phyloP scores from a whole-genome alignment of 2,797 vertebrate species.

The Cichlasoma orientale region DNA sequence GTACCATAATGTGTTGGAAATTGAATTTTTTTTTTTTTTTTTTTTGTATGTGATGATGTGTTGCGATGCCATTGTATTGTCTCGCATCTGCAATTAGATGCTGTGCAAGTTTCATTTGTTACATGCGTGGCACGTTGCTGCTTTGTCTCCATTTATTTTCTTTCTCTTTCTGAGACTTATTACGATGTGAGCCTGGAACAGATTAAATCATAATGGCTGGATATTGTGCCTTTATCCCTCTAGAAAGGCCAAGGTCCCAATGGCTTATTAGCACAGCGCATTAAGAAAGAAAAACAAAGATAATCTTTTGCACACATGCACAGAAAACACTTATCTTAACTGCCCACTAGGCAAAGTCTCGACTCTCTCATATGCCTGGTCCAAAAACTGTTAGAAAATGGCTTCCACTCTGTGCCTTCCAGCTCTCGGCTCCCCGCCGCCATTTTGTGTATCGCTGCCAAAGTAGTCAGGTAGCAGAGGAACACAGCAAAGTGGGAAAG shows the following conservation, averaged over 20 bases:
- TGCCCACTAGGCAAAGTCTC: constrained; percentile 35
- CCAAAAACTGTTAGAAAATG: constrained; percentile 74
- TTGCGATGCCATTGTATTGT: constrained; percentile 18
- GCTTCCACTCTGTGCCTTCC: constrained; percentile 72
- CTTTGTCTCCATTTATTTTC: constrained; percentile 33
- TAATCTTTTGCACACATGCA: constrained; percentile 13
- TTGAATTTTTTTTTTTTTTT: constrained; percentile 12
- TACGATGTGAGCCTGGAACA: constrained; percentile 33
- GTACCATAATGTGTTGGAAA: constrained; percentile 48
- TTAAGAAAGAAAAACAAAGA: constrained; percentile 28
- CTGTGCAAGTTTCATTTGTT: constrained; percentile 31
- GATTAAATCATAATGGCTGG: constrained; percentile 50
- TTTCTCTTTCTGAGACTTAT: constrained; percentile 29
- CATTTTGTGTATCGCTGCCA: constrained; percentile 79
- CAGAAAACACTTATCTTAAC: constrained; percentile 41
- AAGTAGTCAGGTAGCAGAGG: constrained; percentile 75
- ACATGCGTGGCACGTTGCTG: background rate
- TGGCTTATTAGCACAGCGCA: constrained; percentile 35
- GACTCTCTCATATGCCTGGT: constrained; percentile 33
- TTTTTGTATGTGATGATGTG: constrained; percentile 10
- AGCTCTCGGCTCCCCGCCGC: constrained; percentile 62
- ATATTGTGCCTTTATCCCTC: constrained; percentile 39
- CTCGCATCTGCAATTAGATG: constrained; percentile 43
- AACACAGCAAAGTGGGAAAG: constrained; percentile 59
- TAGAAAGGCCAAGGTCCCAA: constrained; percentile 50